Conservation (phyloP, 2,113 vertebrate species). For the Panurus biarmicus region DNA sequence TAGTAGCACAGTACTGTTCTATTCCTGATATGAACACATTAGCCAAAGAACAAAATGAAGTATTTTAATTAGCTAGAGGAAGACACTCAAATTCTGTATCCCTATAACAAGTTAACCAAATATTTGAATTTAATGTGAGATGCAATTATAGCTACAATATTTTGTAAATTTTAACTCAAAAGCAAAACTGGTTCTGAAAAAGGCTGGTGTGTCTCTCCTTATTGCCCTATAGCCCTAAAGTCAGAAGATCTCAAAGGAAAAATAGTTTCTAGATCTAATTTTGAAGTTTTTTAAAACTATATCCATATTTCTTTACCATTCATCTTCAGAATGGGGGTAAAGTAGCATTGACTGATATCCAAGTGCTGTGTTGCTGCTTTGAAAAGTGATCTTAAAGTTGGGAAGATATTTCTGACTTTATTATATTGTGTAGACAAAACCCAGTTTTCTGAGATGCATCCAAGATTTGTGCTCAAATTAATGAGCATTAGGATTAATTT, state of each 20-base stretch:
- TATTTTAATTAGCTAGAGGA: not conserved
- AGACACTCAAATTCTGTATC: not conserved
- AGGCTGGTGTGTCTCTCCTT: not conserved
- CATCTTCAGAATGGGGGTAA: not conserved
- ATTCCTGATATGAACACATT: not conserved
- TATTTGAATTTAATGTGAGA: not conserved
- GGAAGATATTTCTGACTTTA: not conserved
- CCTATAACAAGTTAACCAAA: not conserved
- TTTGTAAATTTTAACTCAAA: too few relatives aligned
- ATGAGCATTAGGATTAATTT: not conserved
- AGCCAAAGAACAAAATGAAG: not conserved
- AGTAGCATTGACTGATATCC: not conserved
- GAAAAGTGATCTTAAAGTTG: not conserved
- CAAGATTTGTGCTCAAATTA: not conserved
- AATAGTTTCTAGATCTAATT: not conserved
- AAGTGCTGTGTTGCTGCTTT: not conserved
- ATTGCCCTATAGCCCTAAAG: not conserved
- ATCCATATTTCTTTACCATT: not conserved
- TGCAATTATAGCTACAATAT: too few relatives aligned
- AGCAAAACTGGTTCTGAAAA: not conserved
- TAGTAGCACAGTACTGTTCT: not conserved
- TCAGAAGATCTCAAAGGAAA: not conserved
- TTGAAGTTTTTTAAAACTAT: not conserved
- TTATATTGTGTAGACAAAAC: not conserved
- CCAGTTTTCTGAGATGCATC: not conserved